Conservation (phyloP, 1,140 invertebrate species). For the Cephus cinctus region DNA sequence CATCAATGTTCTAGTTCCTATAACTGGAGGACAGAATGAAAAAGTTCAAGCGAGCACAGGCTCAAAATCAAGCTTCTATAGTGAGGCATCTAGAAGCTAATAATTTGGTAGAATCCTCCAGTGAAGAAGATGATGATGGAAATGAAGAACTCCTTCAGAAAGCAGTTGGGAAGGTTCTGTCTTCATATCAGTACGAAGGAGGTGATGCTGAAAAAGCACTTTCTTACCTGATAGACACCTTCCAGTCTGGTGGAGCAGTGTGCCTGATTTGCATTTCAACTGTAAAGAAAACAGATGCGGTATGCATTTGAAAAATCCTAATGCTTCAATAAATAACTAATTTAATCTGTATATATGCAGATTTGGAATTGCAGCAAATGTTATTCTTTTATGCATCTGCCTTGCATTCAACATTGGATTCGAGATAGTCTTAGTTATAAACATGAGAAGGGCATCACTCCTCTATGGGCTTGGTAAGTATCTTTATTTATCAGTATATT, state of each 20-base stretch:
- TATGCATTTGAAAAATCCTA: constrained; percentile 43
- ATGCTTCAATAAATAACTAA: constrained; percentile 12
- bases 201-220: constrained; percentile 62
- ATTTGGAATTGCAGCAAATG: constrained; percentile 85
- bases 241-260: constrained; percentile 75
- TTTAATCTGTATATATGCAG: constrained; percentile 47
- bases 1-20: too few relatives aligned
- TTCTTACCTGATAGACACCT: constrained; percentile 71
- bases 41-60: constrained; percentile 60
- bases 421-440: constrained; percentile 79
- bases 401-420: constrained; percentile 90
- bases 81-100: constrained; percentile 61
- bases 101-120: constrained; percentile 35
- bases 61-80: constrained; percentile 61
- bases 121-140: constrained; percentile 46
- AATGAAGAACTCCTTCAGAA: constrained; percentile 38
- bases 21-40: constrained; percentile 34
- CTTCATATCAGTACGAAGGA: constrained; percentile 51
- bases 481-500: constrained; percentile 16
- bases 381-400: constrained; percentile 81
- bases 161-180: constrained; percentile 39
- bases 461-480: constrained; percentile 54
- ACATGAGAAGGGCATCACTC: constrained; percentile 58
- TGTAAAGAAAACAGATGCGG: constrained; percentile 77
- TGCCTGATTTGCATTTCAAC: constrained; percentile 92